phyloP scores from a whole-genome alignment of 2,113 vertebrate species.

The Scolopax mira region DNA sequence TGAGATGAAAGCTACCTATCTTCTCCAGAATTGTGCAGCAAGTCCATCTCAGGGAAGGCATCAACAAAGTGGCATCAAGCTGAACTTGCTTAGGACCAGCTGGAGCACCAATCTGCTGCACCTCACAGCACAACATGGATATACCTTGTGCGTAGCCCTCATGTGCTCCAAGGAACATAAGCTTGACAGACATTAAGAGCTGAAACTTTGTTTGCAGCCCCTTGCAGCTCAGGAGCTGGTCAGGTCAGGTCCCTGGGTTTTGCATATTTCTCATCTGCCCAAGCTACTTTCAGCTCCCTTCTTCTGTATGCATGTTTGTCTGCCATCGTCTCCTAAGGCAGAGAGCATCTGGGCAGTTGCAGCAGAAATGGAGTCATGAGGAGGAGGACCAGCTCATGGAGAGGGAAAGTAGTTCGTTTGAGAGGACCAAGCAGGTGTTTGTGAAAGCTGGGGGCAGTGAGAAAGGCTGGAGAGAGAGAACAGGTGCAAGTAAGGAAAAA shows the following conservation, averaged over 20 bases:
- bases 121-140: background rate
- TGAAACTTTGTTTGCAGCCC: background rate
- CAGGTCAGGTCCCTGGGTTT: background rate
- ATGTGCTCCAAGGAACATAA: background rate
- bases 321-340: background rate
- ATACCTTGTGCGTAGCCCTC: accelerated
- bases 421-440: background rate
- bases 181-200: background rate
- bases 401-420: background rate
- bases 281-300: background rate
- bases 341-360: accelerated
- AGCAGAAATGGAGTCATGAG: background rate
- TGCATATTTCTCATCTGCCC: background rate
- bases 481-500: background rate
- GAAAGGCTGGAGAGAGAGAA: background rate
- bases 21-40: background rate
- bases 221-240: background rate
- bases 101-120: background rate
- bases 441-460: background rate
- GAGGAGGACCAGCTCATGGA: background rate
- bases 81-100: background rate
- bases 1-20: background rate
- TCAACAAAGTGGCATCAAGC: background rate
- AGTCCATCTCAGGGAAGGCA: background rate
- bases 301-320: background rate